Evolutionary conservation across 1,140 invertebrate genomes (phyloP), one percentile per base, ranked within the genome.

Genomic region (Aleiodes sp.): DNA sequence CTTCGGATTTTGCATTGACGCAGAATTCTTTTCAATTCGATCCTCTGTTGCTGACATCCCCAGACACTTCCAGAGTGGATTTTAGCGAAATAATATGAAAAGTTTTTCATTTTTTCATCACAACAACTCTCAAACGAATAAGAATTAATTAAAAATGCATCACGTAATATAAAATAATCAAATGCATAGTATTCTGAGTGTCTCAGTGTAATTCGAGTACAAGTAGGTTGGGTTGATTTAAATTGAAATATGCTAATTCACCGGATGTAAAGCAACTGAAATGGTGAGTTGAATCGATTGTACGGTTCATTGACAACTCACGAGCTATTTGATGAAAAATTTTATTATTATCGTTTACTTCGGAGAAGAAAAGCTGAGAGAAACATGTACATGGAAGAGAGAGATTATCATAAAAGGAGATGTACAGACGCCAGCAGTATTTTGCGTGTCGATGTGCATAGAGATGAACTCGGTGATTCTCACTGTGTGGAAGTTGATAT

Each of bases 1-100:
- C 60, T 39, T 19, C 19, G 60, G 29, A 62, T 62, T 62, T 16
- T 62, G 19, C 60, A 39, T 62, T 35, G 19, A 33, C 33, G 33
- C 60, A 19, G 2, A 62, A 19, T 60, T 14, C 28, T 35, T 14
- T 52, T 21, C 16, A 9, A 52, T 52, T 52, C 33, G 6, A 6
- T 52, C 10, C 21, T 52, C 46, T 52, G 16, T 16, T 52, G 8
- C 46, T 24, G 46, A 52, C 46, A 60, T 60, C 57, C 16, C 16
- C 21, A 60, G n/a, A 52, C 28, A 60, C 31, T 29, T 33, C 10
- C n/a, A 16, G 26, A 31, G 28, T 33, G 12, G 21, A 10, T n/a
- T n/a, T 52, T 2, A 52, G 21, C 46, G 6, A 24, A 52, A 52
- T 52, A 52, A 52, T 24, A 14, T 19, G 28, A 31, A 33, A 33